A percentile compares a stretch with the other conserved stretches of the same genome.
Conservation (phyloP, 2,888 invertebrate species). For the Lysandra bellargus region DNA sequence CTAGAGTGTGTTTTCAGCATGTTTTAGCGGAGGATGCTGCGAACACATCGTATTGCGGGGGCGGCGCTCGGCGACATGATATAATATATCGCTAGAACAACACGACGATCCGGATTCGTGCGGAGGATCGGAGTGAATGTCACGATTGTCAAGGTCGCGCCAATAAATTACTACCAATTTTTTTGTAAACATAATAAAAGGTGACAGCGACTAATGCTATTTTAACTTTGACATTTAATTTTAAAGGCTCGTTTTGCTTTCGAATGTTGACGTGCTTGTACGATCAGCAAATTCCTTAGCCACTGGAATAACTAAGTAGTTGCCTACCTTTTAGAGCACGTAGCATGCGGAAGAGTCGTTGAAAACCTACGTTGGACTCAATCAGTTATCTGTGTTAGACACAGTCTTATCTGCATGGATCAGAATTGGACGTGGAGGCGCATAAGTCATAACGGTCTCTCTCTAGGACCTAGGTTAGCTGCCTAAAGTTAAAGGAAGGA, state of each 20-base stretch:
- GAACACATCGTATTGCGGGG: neutral
- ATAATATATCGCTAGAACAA: neutral
- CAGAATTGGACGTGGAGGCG: too few species aligned
- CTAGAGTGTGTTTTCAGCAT: too few species aligned
- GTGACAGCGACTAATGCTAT: neutral
- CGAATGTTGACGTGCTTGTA: neutral
- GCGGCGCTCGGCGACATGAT: neutral
- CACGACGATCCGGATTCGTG: constrained; percentile 1
- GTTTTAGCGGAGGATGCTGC: too few species aligned
- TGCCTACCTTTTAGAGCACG: neutral
- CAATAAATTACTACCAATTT: neutral
- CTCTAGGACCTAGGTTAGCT: neutral
- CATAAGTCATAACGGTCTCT: too few species aligned
- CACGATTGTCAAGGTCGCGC: constrained; percentile 13
- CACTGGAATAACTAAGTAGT: too few species aligned
- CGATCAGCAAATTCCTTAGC: neutral
- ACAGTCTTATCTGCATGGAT: too few species aligned
- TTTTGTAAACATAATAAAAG: neutral
- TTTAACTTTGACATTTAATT: neutral
- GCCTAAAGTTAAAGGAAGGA: neutral
- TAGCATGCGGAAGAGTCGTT: neutral
- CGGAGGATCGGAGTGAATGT: neutral
- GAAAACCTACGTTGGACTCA: neutral
- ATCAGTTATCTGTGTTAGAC: too few species aligned
- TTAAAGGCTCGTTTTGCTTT: neutral